Base-by-base conservation (phyloP, 2,113 vertebrate genomes). In the Lepus timidus region DNA sequence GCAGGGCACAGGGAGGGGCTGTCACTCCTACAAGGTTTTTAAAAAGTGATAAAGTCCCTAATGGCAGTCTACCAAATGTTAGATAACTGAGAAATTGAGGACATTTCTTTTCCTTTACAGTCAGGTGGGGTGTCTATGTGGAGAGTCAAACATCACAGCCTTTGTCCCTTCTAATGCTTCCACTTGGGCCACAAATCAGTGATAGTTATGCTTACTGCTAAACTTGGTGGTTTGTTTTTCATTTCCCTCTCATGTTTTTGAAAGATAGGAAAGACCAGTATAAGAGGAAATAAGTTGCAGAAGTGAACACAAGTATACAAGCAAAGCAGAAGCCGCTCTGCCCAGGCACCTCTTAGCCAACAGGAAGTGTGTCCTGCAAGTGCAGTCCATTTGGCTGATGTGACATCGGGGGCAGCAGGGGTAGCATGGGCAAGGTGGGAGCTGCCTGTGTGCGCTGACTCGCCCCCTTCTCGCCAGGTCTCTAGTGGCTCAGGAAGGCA, bases 371-470 rank as follows among this genome's bases (percentile, higher is more conserved):
- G 9, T 3, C 12, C 23, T 25, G 2, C 22, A 17, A 14, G 36
- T 8, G 44, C 5, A 2, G 0, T 8, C 22, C 3, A 16, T 17
- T 6, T 2, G 9, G 39, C 29, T 39, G 1, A 5, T 0, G 6
- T 36, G 51, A 44, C 44, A 39, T 39, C 39, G 39, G 39, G 39
- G 39, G 39, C 39, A 39, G 44, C 7, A 44, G 44, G 44, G 44
- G 44, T 7, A 44, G 44, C 44, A 8, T 44, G 44, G 44, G 62
- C 44, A 62, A 44, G 14, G 6, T 2, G 65, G 51, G 8, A 3
- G 19, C 44, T 2, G 19, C 39, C 44, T 49, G 14, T 61, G 31
- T 22, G 49, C 7, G 6, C 71, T 55, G 11, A 22, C 58, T 20
- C 49, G 19, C 19, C 17, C n/a, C 44, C 78, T 88, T 71, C 81